Percentiles rank a stretch among this genome's conserved stretches.
These are phyloP conservation scores for Lucilia cuprina DNA, from an alignment of 1,140 invertebrate species.

Conservation along the genomic window DNA sequence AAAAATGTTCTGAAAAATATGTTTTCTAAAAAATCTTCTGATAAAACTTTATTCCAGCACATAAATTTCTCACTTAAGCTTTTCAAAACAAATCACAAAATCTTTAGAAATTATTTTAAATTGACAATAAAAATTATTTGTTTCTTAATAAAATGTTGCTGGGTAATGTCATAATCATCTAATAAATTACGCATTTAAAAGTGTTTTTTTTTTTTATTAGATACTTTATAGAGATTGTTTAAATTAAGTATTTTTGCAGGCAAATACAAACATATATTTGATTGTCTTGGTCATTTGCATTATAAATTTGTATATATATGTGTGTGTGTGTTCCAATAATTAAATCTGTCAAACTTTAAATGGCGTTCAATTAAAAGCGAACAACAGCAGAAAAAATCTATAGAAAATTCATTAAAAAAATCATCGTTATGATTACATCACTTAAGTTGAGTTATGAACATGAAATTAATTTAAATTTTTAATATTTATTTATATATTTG, in stretches of 20 bases:
- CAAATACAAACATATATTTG: neutral
- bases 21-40: no score
- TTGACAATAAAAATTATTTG: neutral
- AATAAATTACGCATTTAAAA: slow-evolving; percentile 8
- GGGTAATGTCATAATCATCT: slow-evolving; percentile 4
- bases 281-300: slow-evolving; percentile 1
- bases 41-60: no score
- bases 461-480: slow-evolving; percentile 3
- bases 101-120: neutral
- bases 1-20: no score
- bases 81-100: neutral
- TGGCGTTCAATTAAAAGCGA: neutral
- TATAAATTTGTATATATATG: neutral
- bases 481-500: neutral
- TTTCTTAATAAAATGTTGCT: neutral
- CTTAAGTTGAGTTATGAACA: neutral
- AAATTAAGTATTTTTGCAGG: neutral
- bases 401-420: slow-evolving; percentile 8
- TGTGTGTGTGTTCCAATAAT: neutral
- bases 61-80: no score
- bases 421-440: slow-evolving; percentile 11
- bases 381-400: neutral
- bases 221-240: neutral
- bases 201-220: neutral
- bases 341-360: slow-evolving; percentile 18